Evolutionary conservation across 2,113 vertebrate genomes (phyloP), one percentile per base, ranked within the genome.

Genomic region (Sylvia atricapilla): DNA sequence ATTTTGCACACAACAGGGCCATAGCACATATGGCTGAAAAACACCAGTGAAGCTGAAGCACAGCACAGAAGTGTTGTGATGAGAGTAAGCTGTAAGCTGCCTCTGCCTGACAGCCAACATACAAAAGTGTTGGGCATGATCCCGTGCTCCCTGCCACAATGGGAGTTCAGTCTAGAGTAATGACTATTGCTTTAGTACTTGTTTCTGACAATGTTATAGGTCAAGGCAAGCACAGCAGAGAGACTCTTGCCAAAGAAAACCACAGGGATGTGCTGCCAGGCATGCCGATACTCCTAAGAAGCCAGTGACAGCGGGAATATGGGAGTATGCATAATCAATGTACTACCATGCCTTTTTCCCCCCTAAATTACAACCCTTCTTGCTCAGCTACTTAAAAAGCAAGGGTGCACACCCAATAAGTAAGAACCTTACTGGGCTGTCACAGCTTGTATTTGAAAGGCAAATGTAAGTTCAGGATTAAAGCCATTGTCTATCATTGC

Each of bases 231-330:
- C 33, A 74, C 0, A 0, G 85, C 72, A 84, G 44, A 33, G n/a
- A 86, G n/a, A 44, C 9, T 81, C 41, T 62, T 93, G 93, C 88
- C 93, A 92, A 89, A 77, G 90, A 80, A 95, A 96, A 93, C 90
- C 67, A 69, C 87, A 85, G 39, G 11, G 90, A 90, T 88, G 68
- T 88, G 64, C 82, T 96, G 82, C 75, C 93, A 85, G 77, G 85
- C 87, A 64, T 1, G 11, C 44, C 4, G 1, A 64, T 87, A 52
- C 22, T 91, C 60, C 52, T 35, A 68, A 82, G n/a, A 75, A 94
- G 58, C 22, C 87, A 91, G 58, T 60, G 81, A 74, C 82, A 89
- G 63, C 78, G 77, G 59, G 50, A 74, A 56, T 47, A 94, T 19
- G 25, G 70, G n/a, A 91, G 20, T 33, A 41, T 16, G 56, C 44